Base-by-base conservation (phyloP, 1,140 invertebrate genomes). In the Lanistes nyassanus region DNA sequence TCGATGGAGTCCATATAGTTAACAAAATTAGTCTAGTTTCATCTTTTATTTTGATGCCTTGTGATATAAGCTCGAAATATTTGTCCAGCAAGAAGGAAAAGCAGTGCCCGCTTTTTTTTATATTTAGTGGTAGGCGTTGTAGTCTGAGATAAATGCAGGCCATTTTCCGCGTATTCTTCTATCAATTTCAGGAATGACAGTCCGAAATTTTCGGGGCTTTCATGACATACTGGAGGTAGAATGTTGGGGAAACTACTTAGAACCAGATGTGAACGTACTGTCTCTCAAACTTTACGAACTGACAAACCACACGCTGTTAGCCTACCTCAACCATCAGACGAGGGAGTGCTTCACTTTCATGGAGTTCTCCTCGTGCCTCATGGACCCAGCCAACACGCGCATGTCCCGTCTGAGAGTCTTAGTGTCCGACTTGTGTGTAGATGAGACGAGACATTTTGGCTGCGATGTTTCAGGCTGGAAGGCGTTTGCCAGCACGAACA, bases 271-370 rank as follows among this genome's bases (percentile, higher is more conserved):
- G 36, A 55, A 37, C 26, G 21, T 72, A 2, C 42, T 39, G 19
- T 60, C 56, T 6, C n/a, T 72, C 31, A 60, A 72, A 62, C 21
- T 72, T 53, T 72, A 60, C 56, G 60, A n/a, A 3, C 9, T 72
- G 16, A 55, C 70, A 1, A 56, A 72, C 16, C 34, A 62, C 21
- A n/a, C 31, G 1, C 21, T 72, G 70, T 26, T 72, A 23, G 70
- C 34, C 2, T 31, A 29, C 29, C 55, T 39, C 6, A 39, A 72
- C 7, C 55, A 34, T 1, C n/a, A 42, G 37, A 39, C 31, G 19
- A 26, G 42, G 1, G 55, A 72, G 9, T 72, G 70, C n/a, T 55
- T 56, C 55, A 72, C 70, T 13, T 62, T 72, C 26, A 26, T 34
- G 21, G 55, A 72, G 26, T 72, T 56, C 21, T 72, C 70, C 7